phyloP scores from a whole-genome alignment of 2,113 vertebrate species.

The Elephantulus edwardii region DNA sequence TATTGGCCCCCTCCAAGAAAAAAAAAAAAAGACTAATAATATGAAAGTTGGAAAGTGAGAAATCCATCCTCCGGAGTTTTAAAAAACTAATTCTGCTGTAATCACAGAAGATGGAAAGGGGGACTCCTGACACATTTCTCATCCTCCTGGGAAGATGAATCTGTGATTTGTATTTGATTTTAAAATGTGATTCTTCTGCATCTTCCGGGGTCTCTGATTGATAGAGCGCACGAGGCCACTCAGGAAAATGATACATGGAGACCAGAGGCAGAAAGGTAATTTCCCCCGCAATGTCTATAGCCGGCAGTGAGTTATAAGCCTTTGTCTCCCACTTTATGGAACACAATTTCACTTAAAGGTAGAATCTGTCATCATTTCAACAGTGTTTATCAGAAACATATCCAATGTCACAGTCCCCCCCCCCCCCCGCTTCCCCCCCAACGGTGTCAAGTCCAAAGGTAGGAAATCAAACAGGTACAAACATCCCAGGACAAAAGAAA shows the following conservation, averaged over 20 bases:
- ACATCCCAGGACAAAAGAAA: conserved; percentile 73
- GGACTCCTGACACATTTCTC: conserved; percentile 68
- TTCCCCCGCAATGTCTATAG: conserved; percentile 81
- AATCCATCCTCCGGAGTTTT: conserved; percentile 65
- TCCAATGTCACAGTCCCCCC: conserved; percentile 60
- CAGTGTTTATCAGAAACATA: conserved; percentile 86
- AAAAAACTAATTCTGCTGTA: conserved; percentile 75
- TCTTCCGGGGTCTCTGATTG: conserved; percentile 83
- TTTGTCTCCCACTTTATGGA: conserved; percentile 87
- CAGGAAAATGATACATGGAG: conserved; percentile 84
- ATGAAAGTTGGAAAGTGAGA: background rate
- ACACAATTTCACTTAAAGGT: conserved; percentile 86
- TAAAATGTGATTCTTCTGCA: conserved; percentile 80
- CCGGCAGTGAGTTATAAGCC: conserved; percentile 82
- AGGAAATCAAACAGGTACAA: conserved; percentile 79
- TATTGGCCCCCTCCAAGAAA: too few species aligned
- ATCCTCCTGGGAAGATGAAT: conserved; percentile 81
- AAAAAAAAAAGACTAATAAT: conserved; percentile 43
- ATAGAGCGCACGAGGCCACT: conserved; percentile 82
- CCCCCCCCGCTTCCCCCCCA: too few species aligned
- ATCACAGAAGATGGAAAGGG: conserved; percentile 77
- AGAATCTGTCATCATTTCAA: conserved; percentile 86
- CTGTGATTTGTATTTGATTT: conserved; percentile 82
- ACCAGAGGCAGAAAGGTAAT: conserved; percentile 85
- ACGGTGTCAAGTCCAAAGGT: conserved; percentile 74